A percentile compares a stretch with the other conserved stretches of the same genome.
These are phyloP conservation scores for Sicus ferrugineus DNA, from an alignment of 2,888 invertebrate species.

Conservation along the genomic window DNA sequence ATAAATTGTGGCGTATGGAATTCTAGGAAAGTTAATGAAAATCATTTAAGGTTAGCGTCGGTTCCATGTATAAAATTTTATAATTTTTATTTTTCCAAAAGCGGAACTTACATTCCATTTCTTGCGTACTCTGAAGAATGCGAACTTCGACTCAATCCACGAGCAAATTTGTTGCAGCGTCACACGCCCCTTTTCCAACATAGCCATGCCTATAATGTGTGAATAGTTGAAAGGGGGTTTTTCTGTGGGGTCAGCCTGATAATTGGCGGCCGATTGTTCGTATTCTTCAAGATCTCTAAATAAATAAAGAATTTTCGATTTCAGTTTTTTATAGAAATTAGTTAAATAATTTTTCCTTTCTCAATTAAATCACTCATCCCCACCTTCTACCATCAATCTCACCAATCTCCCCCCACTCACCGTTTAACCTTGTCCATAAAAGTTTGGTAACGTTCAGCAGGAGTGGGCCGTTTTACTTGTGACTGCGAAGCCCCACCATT, in stretches of 20 bases:
- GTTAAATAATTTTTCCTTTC: too few relatives aligned
- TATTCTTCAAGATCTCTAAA: constrained; percentile 57
- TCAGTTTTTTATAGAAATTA: too few relatives aligned
- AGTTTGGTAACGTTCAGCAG: constrained; percentile 58
- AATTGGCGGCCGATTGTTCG: constrained; percentile 52
- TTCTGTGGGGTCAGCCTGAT: constrained; percentile 54
- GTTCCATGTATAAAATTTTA: neutral
- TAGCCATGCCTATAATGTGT: constrained; percentile 64
- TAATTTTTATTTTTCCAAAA: neutral
- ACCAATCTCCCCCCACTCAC: constrained; percentile 46
- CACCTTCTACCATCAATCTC: neutral
- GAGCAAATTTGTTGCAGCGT: constrained; percentile 63
- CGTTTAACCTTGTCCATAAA: constrained; percentile 60
- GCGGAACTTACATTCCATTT: constrained; percentile 63
- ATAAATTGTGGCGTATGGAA: constrained; percentile 63
- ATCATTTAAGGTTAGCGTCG: neutral
- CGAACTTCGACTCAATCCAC: constrained; percentile 63
- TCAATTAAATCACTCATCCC: neutral
- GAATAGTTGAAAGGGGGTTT: constrained; percentile 65
- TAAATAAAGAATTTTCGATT: too few relatives aligned
- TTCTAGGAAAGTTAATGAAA: constrained; percentile 50
- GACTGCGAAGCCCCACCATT: constrained; percentile 9
- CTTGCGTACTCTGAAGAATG: constrained; percentile 61
- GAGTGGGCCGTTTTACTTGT: constrained; percentile 52
- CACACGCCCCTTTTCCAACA: constrained; percentile 61